Conservation (phyloP, 2,113 vertebrate genomes). For the Actenoides lindsayi region DNA sequence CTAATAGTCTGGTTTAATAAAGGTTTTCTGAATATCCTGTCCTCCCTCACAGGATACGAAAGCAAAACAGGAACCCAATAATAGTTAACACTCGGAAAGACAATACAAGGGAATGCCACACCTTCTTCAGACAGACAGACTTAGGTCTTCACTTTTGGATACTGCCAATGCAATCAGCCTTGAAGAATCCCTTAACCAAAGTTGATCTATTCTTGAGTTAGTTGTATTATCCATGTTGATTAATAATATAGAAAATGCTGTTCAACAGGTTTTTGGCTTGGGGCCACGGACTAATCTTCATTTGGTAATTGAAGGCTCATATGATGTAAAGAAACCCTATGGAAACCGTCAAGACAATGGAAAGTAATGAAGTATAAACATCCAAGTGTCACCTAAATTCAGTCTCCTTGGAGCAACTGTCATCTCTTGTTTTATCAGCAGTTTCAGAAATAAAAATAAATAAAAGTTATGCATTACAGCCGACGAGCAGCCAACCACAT, state of each 20-base stretch:
- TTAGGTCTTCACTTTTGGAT: neutral
- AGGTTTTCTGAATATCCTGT: fast-evolving
- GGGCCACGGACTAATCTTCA: neutral
- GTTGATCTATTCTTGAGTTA: neutral
- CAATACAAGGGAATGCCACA: neutral
- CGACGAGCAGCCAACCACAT: neutral
- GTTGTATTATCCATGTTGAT: neutral
- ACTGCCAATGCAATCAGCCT: neutral
- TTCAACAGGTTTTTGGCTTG: neutral
- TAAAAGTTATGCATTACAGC: neutral
- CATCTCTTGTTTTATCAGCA: slow-evolving; percentile 15
- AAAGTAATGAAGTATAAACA: slow-evolving; percentile 46
- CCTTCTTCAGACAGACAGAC: neutral
- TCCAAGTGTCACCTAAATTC: neutral
- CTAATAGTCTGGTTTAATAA: neutral
- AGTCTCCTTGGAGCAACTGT: neutral
- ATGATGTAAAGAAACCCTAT: neutral
- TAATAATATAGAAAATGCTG: neutral
- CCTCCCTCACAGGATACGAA: neutral
- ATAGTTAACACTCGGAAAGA: neutral
- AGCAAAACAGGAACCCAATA: neutral
- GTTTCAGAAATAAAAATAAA: neutral
- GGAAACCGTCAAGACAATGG: slow-evolving; percentile 34
- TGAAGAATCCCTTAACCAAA: neutral
- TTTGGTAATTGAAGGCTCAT: neutral